phyloP scores from a whole-genome alignment of 2,113 vertebrate genomes.

The Coptodon bakossiorum region DNA sequence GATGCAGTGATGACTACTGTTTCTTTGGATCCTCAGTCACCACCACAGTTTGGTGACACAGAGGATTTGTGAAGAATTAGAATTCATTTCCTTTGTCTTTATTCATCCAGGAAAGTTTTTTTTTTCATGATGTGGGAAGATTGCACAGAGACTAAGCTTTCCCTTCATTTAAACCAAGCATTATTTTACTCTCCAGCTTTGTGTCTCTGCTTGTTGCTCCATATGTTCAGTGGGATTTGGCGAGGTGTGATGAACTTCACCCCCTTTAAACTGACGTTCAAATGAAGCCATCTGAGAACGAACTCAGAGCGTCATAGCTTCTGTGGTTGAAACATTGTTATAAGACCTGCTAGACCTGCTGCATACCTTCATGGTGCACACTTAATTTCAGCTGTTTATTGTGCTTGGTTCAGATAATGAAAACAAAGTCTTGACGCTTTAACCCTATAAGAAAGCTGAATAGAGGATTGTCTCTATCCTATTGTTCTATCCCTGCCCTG shows the following conservation, averaged over 20 bases:
- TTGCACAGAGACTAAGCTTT: not conserved
- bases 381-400: not conserved
- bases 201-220: not conserved
- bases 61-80: not conserved
- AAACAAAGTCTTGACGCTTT: not conserved
- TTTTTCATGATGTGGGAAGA: not conserved
- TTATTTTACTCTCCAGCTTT: not conserved
- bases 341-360: not conserved
- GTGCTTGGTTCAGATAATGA: not conserved
- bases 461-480: not conserved
- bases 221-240: not conserved
- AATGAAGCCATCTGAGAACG: slow-evolving; percentile 9
- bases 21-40: not conserved
- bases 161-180: not conserved
- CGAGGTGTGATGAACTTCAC: not conserved
- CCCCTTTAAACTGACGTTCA: not conserved
- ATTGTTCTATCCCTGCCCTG: not conserved
- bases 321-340: not conserved
- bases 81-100: slow-evolving; percentile 16
- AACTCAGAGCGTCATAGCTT: slow-evolving; percentile 13
- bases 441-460: not conserved
- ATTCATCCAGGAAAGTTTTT: not conserved
- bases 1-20: not conserved
- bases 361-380: not conserved
- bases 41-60: not conserved